Conservation (phyloP, 2,888 invertebrate genomes). For the Unio delphinus region DNA sequence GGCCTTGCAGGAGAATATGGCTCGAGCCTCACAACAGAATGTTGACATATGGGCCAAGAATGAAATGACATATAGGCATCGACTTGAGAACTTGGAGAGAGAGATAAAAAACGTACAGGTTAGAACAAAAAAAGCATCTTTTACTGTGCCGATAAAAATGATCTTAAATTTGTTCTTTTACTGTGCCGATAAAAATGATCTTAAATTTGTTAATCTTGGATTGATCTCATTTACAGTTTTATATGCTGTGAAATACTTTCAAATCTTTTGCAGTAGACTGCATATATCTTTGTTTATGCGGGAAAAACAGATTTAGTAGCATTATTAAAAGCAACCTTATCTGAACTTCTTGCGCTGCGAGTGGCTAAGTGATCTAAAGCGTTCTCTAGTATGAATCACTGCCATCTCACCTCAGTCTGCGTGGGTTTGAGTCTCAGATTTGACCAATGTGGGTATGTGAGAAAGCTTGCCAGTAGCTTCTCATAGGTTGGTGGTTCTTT, state of each 20-base stretch:
- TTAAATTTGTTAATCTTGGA: background rate
- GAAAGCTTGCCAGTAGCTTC: no score
- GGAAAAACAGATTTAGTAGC: background rate
- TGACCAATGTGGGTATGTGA: no score
- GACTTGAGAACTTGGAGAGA: slow-evolving; percentile 53
- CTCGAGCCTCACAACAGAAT: slow-evolving; percentile 53
- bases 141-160: background rate
- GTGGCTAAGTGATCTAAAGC: no score
- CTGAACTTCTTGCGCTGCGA: no score
- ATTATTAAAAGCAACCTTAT: no score
- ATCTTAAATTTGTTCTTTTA: background rate
- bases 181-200: background rate
- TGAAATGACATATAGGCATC: slow-evolving; percentile 51
- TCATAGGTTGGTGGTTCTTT: no score
- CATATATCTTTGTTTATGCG: background rate
- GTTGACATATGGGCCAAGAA: slow-evolving; percentile 57
- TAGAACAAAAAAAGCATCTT: background rate
- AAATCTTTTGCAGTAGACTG: background rate
- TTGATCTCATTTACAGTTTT: no score
- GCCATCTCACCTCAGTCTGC: no score
- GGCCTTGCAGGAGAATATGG: slow-evolving; percentile 60
- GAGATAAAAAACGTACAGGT: slow-evolving; percentile 54
- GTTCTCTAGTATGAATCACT: no score
- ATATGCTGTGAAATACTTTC: no score
- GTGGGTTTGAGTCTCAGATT: no score